phyloP scores from a whole-genome alignment of 2,113 vertebrate genomes.

The Centrocercus urophasianus region DNA sequence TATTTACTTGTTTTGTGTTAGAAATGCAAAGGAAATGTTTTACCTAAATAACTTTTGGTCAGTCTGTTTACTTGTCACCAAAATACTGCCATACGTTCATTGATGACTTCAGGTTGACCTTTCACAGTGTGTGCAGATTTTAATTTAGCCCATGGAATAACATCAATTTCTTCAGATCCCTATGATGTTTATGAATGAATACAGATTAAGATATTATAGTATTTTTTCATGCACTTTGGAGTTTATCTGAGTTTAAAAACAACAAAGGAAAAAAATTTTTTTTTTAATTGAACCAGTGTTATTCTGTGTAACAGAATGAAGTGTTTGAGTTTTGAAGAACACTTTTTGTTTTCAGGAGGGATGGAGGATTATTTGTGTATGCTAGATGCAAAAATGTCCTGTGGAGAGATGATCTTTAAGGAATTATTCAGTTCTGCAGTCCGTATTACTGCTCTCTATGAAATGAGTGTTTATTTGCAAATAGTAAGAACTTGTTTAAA shows the following conservation, averaged over 20 bases:
- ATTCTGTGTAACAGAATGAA: neutral
- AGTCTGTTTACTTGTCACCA: neutral
- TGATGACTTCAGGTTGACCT: neutral
- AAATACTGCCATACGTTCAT: neutral
- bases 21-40: neutral
- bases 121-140: neutral
- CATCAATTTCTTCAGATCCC: neutral
- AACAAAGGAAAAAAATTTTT: neutral
- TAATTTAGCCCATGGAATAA: neutral
- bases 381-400: neutral
- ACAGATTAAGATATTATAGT: neutral
- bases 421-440: neutral
- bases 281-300: accelerated
- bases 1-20: neutral
- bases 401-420: neutral
- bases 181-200: neutral
- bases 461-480: neutral
- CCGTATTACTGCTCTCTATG: neutral
- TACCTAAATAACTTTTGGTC: neutral
- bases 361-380: neutral
- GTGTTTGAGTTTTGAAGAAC: neutral
- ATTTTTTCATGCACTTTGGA: neutral
- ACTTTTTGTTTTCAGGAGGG: neutral
- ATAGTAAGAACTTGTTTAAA: neutral
- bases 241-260: neutral